These are phyloP conservation scores for Acanthisitta chloris DNA, from an alignment of 2,113 vertebrate genomes.

Conservation along the genomic window DNA sequence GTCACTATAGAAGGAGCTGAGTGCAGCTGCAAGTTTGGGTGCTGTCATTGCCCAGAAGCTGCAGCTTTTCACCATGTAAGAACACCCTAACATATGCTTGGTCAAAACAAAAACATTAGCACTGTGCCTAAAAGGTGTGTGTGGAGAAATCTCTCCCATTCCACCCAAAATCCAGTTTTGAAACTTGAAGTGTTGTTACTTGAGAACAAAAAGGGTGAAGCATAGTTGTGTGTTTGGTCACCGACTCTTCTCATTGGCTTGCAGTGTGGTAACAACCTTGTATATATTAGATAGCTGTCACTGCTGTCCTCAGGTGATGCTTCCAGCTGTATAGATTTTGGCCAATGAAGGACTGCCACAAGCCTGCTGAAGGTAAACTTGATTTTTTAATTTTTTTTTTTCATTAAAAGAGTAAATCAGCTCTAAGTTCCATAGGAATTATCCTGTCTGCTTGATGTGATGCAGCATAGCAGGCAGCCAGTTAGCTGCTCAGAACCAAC, in stretches of 20 bases:
- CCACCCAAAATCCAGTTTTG: not conserved
- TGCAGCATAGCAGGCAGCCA: not conserved
- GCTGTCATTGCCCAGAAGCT: not conserved
- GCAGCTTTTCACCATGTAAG: not conserved
- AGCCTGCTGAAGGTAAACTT: slow-evolving; percentile 12
- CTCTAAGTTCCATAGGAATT: not conserved
- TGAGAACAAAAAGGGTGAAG: not conserved
- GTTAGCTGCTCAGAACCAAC: not conserved
- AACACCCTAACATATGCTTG: not conserved
- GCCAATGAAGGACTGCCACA: slow-evolving; percentile 13
- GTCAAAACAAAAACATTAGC: not conserved
- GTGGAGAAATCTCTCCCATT: not conserved
- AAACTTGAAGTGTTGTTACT: not conserved
- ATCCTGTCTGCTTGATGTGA: not conserved
- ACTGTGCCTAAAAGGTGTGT: not conserved
- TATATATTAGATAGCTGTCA: slow-evolving; percentile 25
- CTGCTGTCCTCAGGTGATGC: not conserved
- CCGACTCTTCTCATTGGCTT: slow-evolving; percentile 26
- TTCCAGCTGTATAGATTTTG: not conserved
- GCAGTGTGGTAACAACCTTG: not conserved
- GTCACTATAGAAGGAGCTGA: not conserved
- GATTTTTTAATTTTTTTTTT: not conserved
- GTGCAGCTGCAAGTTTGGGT: not conserved
- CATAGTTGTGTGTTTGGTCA: slow-evolving; percentile 12
- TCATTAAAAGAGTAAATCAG: not conserved